These are phyloP conservation scores for Dichetophora obliterata DNA, from an alignment of 2,888 invertebrate genomes.

Conservation along the genomic window DNA sequence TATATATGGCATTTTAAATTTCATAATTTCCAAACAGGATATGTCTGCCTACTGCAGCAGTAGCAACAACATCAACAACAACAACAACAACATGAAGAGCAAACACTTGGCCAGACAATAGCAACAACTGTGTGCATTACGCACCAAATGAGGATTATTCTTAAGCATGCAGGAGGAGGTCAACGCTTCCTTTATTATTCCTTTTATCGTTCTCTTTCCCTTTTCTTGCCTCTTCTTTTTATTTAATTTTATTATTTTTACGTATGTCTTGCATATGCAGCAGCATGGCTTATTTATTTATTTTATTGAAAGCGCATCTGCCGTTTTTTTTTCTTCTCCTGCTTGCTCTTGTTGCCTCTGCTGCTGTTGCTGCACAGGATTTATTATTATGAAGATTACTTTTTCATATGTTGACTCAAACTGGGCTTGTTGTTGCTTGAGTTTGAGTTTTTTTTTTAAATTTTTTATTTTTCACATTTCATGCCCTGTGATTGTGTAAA, in stretches of 20 bases:
- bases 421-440: constrained; percentile 12
- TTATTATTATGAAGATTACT: constrained; percentile 28
- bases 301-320: constrained; percentile 38
- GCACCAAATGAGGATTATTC: constrained; percentile 21
- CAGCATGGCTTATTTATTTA: constrained; percentile 49
- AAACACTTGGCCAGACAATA: not conserved
- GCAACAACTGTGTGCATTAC: constrained; percentile 12
- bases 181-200: constrained; percentile 13
- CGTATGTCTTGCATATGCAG: constrained; percentile 26
- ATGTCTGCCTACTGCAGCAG: not conserved
- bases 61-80: constrained; percentile 24
- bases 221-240: not conserved
- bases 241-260: constrained; percentile 11
- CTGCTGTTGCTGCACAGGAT: constrained; percentile 22
- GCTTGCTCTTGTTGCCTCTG: not conserved
- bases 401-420: constrained; percentile 22
- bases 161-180: constrained; percentile 16
- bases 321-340: constrained; percentile 25
- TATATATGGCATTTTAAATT: not conserved
- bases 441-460: not conserved
- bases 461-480: constrained; percentile 15
- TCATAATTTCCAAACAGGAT: constrained; percentile 11
- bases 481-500: not conserved
- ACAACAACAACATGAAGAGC: constrained; percentile 1
- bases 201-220: not conserved